A percentile compares a stretch with the other conserved stretches of the same genome.
Evolutionary conservation across 2,888 invertebrate genomes (phyloP).

Genomic region (Nephrocerus scutellatus): DNA sequence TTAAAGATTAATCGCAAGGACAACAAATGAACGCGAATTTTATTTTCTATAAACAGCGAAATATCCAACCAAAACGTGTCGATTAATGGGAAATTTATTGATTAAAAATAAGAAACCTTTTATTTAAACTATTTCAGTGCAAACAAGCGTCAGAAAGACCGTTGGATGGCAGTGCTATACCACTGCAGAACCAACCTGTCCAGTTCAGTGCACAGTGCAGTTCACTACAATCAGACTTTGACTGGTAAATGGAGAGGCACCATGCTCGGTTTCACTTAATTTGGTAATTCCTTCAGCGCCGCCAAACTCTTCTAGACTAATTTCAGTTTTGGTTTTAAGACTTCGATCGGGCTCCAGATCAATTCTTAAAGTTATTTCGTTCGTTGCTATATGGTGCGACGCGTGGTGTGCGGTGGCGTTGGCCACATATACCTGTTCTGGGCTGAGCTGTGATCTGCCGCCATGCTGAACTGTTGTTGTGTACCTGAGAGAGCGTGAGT

Average conservation of each 20-base stretch:
- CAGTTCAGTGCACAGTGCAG: slow-evolving; percentile 19
- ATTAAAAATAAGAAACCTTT: too few species aligned
- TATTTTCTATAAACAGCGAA: too few species aligned
- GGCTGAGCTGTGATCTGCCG: not conserved
- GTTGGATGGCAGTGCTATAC: too few species aligned
- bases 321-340: slow-evolving; percentile 45
- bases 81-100: too few species aligned
- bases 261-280: slow-evolving; percentile 28
- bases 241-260: slow-evolving; percentile 14
- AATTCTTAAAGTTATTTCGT: slow-evolving; percentile 24
- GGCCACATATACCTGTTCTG: not conserved
- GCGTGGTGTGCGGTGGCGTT: not conserved
- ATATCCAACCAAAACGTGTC: too few species aligned
- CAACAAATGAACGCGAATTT: too few species aligned
- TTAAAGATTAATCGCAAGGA: too few species aligned
- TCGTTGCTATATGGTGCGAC: slow-evolving; percentile 10
- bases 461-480: not conserved
- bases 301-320: slow-evolving; percentile 49
- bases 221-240: slow-evolving; percentile 17
- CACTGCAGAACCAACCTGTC: slow-evolving; percentile 13
- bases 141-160: too few species aligned
- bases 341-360: slow-evolving; percentile 41
- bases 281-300: slow-evolving; percentile 43
- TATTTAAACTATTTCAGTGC: too few species aligned
- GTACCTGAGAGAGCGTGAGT: too few species aligned